These are phyloP conservation scores for Elachura formosa DNA, from an alignment of 2,113 vertebrate species.

Conservation along the genomic window DNA sequence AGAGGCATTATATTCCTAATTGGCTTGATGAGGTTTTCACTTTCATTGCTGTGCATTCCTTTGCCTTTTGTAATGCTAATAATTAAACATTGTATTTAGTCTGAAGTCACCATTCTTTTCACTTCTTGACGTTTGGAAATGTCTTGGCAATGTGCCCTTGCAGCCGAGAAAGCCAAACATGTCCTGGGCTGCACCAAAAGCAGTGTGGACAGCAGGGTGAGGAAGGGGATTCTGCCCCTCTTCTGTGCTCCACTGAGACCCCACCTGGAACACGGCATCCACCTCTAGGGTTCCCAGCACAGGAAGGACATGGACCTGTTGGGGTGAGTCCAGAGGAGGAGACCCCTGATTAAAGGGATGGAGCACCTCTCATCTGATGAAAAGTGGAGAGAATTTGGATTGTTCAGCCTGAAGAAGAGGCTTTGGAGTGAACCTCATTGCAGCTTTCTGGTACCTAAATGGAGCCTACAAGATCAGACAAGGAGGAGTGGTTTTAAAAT, in stretches of 20 bases:
- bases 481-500: not conserved
- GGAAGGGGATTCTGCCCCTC: not conserved
- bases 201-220: fast-evolving
- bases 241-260: not conserved
- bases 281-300: not conserved
- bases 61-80: not conserved
- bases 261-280: not conserved
- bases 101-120: not conserved
- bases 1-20: not conserved
- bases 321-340: not conserved
- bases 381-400: not conserved
- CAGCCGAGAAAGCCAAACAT: not conserved
- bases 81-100: not conserved
- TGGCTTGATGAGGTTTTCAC: not conserved
- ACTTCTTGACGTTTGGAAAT: not conserved
- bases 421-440: not conserved
- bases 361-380: not conserved
- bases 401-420: not conserved
- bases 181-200: not conserved
- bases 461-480: not conserved
- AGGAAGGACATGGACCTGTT: not conserved
- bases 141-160: not conserved
- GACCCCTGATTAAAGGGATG: not conserved
- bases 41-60: not conserved
- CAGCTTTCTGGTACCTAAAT: not conserved